Evolutionary conservation across 2,888 invertebrate species (phyloP), one percentile per base, ranked within the genome.

Genomic region (Villa cingulata): DNA sequence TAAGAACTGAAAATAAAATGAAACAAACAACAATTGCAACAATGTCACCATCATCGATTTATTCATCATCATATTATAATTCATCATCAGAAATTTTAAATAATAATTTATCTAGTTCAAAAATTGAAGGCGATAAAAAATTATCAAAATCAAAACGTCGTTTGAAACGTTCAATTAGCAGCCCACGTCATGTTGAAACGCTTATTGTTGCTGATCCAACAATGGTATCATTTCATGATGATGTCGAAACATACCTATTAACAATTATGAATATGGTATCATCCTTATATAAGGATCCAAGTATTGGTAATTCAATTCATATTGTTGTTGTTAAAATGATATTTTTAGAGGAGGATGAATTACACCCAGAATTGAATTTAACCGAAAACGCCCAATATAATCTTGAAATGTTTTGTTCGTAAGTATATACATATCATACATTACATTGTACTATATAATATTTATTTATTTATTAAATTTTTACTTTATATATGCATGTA

Each of bases 221-320:
- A 55, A 90, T 91, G 89, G 80, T 85, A 56, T 80, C 84, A 45
- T 90, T 88, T 65, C 90, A 92, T 70, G 80, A 83, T 58, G 85
- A 86, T 62, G 76, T 89, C 55, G 83, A 87, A 64, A 86, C 81
- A 9, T 91, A 92, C 68, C 77, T 92, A 27, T 74, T 92, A 45
- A 90, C 90, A 45, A 84, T 92, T 55, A 89, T 91, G 88, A 92
- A 91, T 65, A 90, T 91, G 86, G 91, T 83, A 23, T 85, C 86
- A 7, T 77, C 82, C 3, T 69, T 88, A n/a, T 88, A 86, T 66
- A 81, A 83, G 72, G 87, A 88, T 60, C 87, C 89, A 6, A 85
- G 84, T 45, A 87, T 92, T 57, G 91, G 91, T 43, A 91, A 91
- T 70, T 83, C 85, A 63, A 83, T 92, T 58, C 87, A 89, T 66